phyloP scores from a whole-genome alignment of 2,113 vertebrate genomes.

The Embiotoca jacksoni region DNA sequence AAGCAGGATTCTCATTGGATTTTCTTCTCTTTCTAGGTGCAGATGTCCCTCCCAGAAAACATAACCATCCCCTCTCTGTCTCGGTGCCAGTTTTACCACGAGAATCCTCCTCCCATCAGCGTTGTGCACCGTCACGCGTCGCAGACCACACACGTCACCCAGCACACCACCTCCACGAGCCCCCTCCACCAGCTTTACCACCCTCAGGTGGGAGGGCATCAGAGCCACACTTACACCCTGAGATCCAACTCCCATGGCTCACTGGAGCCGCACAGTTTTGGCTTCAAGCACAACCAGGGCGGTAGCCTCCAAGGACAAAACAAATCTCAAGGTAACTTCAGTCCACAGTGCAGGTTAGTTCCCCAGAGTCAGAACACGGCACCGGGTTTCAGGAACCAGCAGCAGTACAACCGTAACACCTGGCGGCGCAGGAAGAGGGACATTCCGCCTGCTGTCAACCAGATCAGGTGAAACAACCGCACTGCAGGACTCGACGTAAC shows the following conservation, averaged over 20 bases:
- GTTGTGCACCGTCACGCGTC: constrained; percentile 71
- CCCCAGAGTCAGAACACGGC: constrained; percentile 76
- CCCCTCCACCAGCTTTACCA: constrained; percentile 74
- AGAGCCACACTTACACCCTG: constrained; percentile 43
- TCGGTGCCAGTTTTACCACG: constrained; percentile 81
- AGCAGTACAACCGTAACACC: constrained; percentile 89
- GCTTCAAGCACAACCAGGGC: constrained; percentile 75
- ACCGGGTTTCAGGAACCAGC: constrained; percentile 86
- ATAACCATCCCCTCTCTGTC: constrained; percentile 72
- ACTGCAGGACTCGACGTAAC: neutral
- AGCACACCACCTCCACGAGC: constrained; percentile 72
- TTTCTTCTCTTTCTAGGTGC: constrained; percentile 57
- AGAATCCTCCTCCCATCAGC: constrained; percentile 77
- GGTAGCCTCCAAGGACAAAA: constrained; percentile 50
- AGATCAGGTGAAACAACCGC: constrained; percentile 86
- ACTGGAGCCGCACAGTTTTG: constrained; percentile 49
- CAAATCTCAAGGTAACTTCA: constrained; percentile 54
- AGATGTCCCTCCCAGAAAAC: constrained; percentile 68
- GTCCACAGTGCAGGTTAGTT: constrained; percentile 60
- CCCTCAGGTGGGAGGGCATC: constrained; percentile 72
- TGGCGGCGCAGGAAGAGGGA: constrained; percentile 92
- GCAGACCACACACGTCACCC: constrained; percentile 66
- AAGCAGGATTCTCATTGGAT: neutral
- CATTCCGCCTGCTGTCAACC: constrained; percentile 86
- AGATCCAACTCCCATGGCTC: constrained; percentile 57